A percentile compares a stretch with the other conserved stretches of the same genome.
phyloP scores from a whole-genome alignment of 2,888 invertebrate species.

The Theretra japonica region DNA sequence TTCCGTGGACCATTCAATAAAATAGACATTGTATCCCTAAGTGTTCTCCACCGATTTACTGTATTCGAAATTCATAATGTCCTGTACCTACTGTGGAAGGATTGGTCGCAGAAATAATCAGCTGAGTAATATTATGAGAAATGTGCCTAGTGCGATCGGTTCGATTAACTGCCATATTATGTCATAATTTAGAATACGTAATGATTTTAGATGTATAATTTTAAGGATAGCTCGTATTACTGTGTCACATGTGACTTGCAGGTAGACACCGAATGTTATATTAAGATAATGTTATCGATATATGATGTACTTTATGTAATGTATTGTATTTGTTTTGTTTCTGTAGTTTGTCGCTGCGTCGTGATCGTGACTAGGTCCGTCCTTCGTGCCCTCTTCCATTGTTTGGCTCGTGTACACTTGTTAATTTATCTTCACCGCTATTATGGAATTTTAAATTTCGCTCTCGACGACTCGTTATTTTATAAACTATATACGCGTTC shows the following conservation, averaged over 20 bases:
- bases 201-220: constrained; percentile 74
- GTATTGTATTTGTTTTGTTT: constrained; percentile 62
- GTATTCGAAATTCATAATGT: constrained; percentile 29
- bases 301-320: constrained; percentile 58
- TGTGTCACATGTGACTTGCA: constrained; percentile 74
- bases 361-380: constrained; percentile 42
- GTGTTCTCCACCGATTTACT: constrained; percentile 74
- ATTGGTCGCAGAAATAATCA: constrained; percentile 64
- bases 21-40: constrained; percentile 51
- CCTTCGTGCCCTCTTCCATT: constrained; percentile 62
- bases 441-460: constrained; percentile 62
- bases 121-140: constrained; percentile 59
- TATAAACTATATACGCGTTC: constrained; percentile 61
- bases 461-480: constrained; percentile 49
- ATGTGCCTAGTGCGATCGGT: constrained; percentile 79
- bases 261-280: constrained; percentile 76
- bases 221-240: constrained; percentile 73
- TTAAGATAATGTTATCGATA: constrained; percentile 67
- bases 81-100: constrained; percentile 45
- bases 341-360: constrained; percentile 22
- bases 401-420: constrained; percentile 69
- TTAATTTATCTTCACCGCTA: constrained; percentile 74
- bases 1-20: neutral
- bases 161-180: constrained; percentile 85
- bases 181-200: constrained; percentile 81